Conservation (phyloP, 2,113 vertebrate genomes). For the Rhea americana region DNA sequence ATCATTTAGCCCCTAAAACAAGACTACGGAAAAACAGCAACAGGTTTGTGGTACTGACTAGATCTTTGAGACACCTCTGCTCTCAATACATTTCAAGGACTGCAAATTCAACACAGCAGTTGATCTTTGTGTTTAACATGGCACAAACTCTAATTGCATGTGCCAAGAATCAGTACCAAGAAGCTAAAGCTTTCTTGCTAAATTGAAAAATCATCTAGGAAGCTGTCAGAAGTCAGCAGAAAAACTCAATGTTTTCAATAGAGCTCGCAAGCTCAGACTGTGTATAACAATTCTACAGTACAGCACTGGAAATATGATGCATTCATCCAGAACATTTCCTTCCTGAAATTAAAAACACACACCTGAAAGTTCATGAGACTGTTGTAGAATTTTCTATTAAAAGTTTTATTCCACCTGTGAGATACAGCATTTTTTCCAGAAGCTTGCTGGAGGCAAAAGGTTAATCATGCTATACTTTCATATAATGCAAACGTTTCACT, state of each 20-base stretch:
- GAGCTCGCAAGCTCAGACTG: too few species aligned
- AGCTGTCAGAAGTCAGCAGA: too few species aligned
- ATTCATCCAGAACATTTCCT: too few species aligned
- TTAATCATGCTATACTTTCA: neutral
- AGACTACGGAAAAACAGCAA: neutral
- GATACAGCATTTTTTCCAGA: neutral
- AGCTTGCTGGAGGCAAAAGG: neutral
- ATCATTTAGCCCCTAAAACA: neutral
- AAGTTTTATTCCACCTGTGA: neutral
- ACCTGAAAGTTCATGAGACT: neutral
- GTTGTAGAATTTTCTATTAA: neutral
- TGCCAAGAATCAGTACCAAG: too few species aligned
- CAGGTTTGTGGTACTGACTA: neutral
- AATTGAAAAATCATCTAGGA: too few species aligned
- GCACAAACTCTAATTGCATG: too few species aligned
- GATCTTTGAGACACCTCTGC: neutral
- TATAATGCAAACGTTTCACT: rapidly evolving
- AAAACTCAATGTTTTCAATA: too few species aligned
- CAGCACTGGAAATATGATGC: too few species aligned
- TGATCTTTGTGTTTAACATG: neutral
- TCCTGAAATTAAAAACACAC: too few species aligned
- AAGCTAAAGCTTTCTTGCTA: too few species aligned
- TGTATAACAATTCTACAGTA: too few species aligned
- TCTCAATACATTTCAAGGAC: neutral
- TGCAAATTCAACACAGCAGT: neutral